These are phyloP conservation scores for Siniperca knerii DNA, from an alignment of 2,113 vertebrate species.

Conservation along the genomic window DNA sequence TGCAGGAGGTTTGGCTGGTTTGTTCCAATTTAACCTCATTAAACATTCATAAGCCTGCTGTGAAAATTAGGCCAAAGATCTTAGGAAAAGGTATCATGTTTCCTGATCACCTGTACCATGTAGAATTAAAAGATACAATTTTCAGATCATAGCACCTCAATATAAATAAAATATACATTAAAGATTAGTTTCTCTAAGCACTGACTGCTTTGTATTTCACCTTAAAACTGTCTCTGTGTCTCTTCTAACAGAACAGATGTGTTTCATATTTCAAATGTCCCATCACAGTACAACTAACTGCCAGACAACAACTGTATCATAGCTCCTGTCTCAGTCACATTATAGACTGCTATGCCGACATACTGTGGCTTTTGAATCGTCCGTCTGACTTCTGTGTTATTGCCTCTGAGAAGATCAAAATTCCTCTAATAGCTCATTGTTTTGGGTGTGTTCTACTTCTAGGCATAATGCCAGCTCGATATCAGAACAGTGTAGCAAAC, in stretches of 20 bases:
- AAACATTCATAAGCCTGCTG: slow-evolving; percentile 52
- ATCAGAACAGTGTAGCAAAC: slow-evolving; percentile 33
- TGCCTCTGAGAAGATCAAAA: slow-evolving; percentile 61
- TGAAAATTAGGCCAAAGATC: slow-evolving; percentile 33
- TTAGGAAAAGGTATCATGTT: slow-evolving; percentile 5
- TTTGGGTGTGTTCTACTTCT: slow-evolving; percentile 48
- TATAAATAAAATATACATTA: not conserved
- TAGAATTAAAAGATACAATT: not conserved
- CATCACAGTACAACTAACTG: slow-evolving; percentile 1
- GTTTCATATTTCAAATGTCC: slow-evolving; percentile 21
- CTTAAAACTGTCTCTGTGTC: not conserved
- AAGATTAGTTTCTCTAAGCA: not conserved
- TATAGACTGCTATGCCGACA: slow-evolving; percentile 50
- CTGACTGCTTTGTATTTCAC: not conserved
- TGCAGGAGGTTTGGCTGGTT: slow-evolving; percentile 43
- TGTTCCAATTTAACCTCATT: slow-evolving; percentile 57
- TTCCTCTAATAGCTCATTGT: slow-evolving; percentile 56
- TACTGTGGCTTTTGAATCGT: slow-evolving; percentile 43
- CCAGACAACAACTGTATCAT: slow-evolving; percentile 23
- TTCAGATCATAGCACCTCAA: not conserved
- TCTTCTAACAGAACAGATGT: not conserved
- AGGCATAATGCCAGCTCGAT: slow-evolving; percentile 48
- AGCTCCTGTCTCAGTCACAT: slow-evolving; percentile 28
- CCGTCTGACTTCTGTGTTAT: slow-evolving; percentile 40
- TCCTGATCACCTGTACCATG: slow-evolving; percentile 7